phyloP scores from a whole-genome alignment of 2,113 vertebrate genomes.

The Mixornis gularis region DNA sequence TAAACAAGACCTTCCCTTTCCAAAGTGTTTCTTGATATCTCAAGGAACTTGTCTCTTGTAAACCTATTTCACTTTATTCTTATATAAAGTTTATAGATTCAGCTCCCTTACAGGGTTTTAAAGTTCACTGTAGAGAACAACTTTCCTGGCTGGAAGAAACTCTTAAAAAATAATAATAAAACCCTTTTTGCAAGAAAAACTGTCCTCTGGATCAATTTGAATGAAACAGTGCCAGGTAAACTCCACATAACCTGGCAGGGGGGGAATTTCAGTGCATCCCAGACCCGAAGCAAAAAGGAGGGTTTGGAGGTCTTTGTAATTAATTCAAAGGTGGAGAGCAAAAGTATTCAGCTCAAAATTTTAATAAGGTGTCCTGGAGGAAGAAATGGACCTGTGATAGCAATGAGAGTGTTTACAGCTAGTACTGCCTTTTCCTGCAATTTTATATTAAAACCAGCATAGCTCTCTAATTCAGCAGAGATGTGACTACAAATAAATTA shows the following conservation, averaged over 20 bases:
- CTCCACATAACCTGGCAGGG: not conserved
- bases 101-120: not conserved
- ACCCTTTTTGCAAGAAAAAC: not conserved
- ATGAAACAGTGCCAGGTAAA: not conserved
- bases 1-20: not conserved
- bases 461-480: not conserved
- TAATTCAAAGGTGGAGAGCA: not conserved
- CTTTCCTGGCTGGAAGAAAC: not conserved
- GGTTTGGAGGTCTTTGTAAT: not conserved
- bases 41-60: not conserved
- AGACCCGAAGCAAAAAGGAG: not conserved
- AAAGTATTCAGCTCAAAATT: not conserved
- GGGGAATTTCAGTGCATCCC: not conserved
- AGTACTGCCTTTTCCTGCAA: not conserved
- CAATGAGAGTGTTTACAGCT: not conserved
- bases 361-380: not conserved
- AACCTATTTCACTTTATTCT: conserved; percentile 6
- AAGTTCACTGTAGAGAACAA: not conserved
- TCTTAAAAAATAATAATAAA: not conserved
- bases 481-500: not conserved
- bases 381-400: not conserved
- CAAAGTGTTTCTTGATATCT: not conserved
- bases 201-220: not conserved
- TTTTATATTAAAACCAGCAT: not conserved
- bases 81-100: conserved; percentile 17